Evolutionary conservation across 2,113 vertebrate genomes (phyloP).

Genomic region (Campylomormyrus numenius): DNA sequence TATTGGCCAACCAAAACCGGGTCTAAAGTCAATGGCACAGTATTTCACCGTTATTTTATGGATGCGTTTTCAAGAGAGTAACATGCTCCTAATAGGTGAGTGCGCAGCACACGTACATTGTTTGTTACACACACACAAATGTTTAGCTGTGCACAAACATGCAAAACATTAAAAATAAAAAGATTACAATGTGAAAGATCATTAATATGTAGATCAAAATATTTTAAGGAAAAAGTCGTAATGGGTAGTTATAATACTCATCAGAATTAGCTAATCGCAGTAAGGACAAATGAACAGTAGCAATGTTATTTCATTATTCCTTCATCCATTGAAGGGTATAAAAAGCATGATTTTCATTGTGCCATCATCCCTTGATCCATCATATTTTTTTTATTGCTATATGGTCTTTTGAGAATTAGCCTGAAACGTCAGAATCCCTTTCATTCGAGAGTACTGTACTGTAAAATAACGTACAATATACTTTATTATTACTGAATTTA

Average conservation of each 20-base stretch:
- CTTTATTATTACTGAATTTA: not conserved
- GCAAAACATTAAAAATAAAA: not conserved
- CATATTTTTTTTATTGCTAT: not conserved
- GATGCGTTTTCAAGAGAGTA: not conserved
- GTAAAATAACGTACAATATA: not conserved
- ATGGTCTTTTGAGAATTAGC: not conserved
- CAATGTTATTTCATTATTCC: not conserved
- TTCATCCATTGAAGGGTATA: not conserved
- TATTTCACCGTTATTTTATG: not conserved
- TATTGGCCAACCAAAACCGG: not conserved
- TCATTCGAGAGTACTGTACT: not conserved
- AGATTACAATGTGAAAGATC: not conserved
- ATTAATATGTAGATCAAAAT: not conserved
- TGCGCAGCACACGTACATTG: not conserved
- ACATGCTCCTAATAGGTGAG: not conserved
- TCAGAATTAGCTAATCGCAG: not conserved
- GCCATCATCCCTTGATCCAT: not conserved
- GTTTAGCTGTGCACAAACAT: not conserved
- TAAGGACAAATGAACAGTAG: not conserved
- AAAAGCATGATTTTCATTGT: not conserved
- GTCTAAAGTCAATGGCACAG: not conserved
- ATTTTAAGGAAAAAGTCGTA: not conserved
- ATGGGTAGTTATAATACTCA: not conserved
- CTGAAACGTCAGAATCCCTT: not conserved
- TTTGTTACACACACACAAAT: not conserved